Percentiles rank a stretch among this genome's conserved stretches.
These are phyloP conservation scores for Drosophila mimetica DNA, from an alignment of 2,888 invertebrate species.

Conservation along the genomic window DNA sequence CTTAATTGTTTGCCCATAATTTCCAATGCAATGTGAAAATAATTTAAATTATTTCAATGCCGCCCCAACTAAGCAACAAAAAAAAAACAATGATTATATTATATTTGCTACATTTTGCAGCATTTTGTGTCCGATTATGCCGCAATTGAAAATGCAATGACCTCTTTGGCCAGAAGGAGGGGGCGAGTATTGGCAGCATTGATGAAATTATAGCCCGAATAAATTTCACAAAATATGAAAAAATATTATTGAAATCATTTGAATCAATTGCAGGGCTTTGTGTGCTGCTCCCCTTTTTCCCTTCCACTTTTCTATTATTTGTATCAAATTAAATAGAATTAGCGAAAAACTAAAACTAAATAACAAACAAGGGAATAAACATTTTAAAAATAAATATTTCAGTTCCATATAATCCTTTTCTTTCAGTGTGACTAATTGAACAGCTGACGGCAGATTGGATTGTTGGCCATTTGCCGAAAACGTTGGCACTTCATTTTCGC, in stretches of 20 bases:
- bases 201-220: conserved; percentile 25
- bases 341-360: too few species aligned
- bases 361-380: too few species aligned
- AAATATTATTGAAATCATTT: conserved; percentile 11
- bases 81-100: conserved; percentile 15
- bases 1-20: conserved; percentile 45
- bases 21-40: conserved; percentile 38
- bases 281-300: neutral
- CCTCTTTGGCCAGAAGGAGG: neutral
- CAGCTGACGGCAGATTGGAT: conserved; percentile 18
- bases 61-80: conserved; percentile 1
- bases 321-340: too few species aligned
- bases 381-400: too few species aligned
- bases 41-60: conserved; percentile 47
- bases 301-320: neutral
- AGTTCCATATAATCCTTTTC: neutral
- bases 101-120: conserved; percentile 31
- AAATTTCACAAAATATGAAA: conserved; percentile 10
- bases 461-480: conserved; percentile 21
- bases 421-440: conserved; percentile 22
- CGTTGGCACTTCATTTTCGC: conserved; percentile 16
- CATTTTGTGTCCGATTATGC: conserved; percentile 31
- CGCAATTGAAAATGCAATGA: conserved; percentile 33
- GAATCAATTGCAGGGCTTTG: conserved; percentile 2
- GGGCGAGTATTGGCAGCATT: conserved; percentile 1